Evolutionary conservation across 2,888 invertebrate genomes (phyloP), one percentile per base, ranked within the genome.

Genomic region (Crocallis elinguaria): DNA sequence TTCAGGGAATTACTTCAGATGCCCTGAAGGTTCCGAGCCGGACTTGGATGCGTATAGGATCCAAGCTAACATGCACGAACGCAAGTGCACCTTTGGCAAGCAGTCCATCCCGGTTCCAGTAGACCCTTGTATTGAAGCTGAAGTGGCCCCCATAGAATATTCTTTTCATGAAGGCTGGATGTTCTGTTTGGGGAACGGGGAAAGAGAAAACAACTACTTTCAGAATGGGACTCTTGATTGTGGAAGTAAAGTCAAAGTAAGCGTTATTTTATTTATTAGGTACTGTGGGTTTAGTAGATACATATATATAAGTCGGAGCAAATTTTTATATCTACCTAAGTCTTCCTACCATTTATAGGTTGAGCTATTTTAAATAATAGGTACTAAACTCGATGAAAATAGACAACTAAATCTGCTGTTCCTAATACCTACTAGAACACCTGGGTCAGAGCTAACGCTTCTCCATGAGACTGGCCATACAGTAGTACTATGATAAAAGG

Each of bases 111-210:
- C 69, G n/a, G 71, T 91, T 3, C 48, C 78, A 0, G 69, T 88
- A 0, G 91, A 91, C 52, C 86, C 91, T 0, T 91, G 91, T 44
- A 87, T 90, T 23, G 91, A 91, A 70, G 89, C 88, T n/a, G 91
- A 91, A 67, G 73, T 83, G 9, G 88, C 90, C 0, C 88, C 89
- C 0, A 87, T 89, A 49, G 91, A 91, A 57, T 91, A 86, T 49
- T 91, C 91, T 0, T 91, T 87, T 58, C 79, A 85, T 38, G 90
- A 90, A 67, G 91, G 91, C 4, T 91, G 91, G 91, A 86, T 86
- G 88, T 90, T 91, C 61, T 91, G 91, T 53, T 77, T 91, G 9
- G 91, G 91, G 0, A 86, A 82, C 57, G 91, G 89, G 2, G 91
- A 91, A 30, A 76, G 91, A 45, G 91, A 90, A 57, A 86, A 84